Conservation (phyloP, 2,113 vertebrate genomes). For the Macquaria ambigua region DNA sequence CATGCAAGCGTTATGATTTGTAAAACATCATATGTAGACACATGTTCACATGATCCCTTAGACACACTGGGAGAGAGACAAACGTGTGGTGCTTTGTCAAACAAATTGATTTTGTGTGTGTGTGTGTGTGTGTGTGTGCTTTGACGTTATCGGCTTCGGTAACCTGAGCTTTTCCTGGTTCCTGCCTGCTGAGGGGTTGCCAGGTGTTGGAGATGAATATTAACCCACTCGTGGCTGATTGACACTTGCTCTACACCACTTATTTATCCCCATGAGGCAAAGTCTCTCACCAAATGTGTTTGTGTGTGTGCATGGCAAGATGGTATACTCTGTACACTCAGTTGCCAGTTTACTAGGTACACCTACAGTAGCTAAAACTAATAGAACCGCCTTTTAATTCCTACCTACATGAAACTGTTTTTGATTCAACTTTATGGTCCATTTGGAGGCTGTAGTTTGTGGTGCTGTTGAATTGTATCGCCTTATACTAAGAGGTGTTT, state of each 20-base stretch:
- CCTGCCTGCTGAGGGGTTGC: constrained; percentile 68
- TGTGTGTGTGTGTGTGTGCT: constrained; percentile 10
- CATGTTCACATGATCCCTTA: constrained; percentile 44
- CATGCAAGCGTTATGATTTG: background rate
- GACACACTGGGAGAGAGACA: constrained; percentile 26
- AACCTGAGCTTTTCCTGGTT: constrained; percentile 77
- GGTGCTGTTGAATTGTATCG: background rate
- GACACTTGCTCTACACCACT: constrained; percentile 20
- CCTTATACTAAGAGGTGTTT: background rate
- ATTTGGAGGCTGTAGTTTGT: constrained; percentile 9
- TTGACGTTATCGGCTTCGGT: constrained; percentile 58
- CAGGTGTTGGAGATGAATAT: constrained; percentile 76
- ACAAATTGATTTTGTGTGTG: constrained; percentile 63
- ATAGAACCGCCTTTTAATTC: background rate
- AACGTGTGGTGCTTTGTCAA: constrained; percentile 53
- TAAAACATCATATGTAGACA: constrained; percentile 8
- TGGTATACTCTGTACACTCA: background rate
- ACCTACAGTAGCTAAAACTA: background rate
- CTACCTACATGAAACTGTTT: background rate
- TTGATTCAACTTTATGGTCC: no score
- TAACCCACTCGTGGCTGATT: constrained; percentile 58
- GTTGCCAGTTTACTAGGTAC: background rate
- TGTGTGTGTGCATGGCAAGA: background rate
- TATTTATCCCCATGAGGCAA: constrained; percentile 22
- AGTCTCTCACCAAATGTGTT: background rate